Conservation (phyloP, 1,140 invertebrate species). For the Macrocentrus cingulum region DNA sequence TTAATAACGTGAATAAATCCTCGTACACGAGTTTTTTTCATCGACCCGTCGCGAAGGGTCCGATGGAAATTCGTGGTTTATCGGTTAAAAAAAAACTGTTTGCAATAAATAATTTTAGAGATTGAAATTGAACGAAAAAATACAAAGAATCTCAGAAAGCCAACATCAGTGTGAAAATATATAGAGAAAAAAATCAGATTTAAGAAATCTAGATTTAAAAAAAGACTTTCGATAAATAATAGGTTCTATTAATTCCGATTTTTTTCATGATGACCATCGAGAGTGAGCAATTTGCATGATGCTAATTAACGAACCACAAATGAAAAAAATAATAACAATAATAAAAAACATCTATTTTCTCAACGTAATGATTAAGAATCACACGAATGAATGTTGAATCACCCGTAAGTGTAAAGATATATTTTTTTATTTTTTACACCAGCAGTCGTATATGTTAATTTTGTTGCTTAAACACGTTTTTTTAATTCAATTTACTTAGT, state of each 20-base stretch:
- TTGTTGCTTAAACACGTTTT: background rate
- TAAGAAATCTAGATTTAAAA: background rate
- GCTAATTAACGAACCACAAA: constrained; percentile 36
- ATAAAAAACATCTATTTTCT: constrained; percentile 60
- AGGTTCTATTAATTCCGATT: background rate
- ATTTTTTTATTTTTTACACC: background rate
- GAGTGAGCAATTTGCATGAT: constrained; percentile 35
- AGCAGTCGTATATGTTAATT: constrained; percentile 2
- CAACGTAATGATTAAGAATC: constrained; percentile 54
- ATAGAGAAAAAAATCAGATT: no score
- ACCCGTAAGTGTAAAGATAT: constrained; percentile 12
- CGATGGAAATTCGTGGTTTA: constrained; percentile 9
- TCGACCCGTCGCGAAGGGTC: constrained; percentile 11
- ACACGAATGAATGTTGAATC: constrained; percentile 34
- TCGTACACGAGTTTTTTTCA: constrained; percentile 3
- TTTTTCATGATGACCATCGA: constrained; percentile 4
- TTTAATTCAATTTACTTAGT: background rate
- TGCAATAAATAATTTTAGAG: no score
- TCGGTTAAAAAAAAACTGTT: background rate
- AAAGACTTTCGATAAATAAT: constrained; percentile 17
- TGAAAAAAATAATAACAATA: no score
- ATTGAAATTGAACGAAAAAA: no score
- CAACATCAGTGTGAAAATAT: no score
- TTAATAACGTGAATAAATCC: constrained; percentile 67
- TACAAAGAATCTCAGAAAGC: no score